Evolutionary conservation across 2,888 invertebrate genomes (phyloP).

Genomic region (Oscheius sp.): DNA sequence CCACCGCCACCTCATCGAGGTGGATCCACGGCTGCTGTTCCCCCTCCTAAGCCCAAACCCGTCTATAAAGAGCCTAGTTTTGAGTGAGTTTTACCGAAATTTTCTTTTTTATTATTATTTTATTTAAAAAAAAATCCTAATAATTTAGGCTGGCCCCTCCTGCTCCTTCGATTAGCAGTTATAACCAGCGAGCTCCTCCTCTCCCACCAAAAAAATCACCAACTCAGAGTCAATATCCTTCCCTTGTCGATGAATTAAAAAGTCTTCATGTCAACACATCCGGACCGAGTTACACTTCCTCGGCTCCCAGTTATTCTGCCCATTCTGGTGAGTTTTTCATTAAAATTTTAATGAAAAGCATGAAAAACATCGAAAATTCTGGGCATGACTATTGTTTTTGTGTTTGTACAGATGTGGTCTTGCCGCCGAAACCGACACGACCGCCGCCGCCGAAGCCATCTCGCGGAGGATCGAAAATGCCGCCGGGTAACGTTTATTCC

Average conservation of each 20-base stretch:
- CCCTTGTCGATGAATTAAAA: conserved; percentile 22
- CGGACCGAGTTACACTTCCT: not conserved
- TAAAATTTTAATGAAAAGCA: not conserved
- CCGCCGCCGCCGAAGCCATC: conserved; percentile 30
- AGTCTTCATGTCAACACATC: conserved; percentile 28
- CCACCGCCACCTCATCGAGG: conserved; percentile 37
- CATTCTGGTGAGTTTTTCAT: conserved; percentile 21
- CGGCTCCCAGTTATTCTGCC: not conserved
- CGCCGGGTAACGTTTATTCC: conserved; percentile 21
- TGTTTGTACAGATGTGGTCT: conserved; percentile 27
- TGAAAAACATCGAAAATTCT: not conserved
- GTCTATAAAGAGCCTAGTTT: conserved; percentile 22
- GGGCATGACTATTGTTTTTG: not conserved
- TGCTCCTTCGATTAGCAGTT: conserved; percentile 21
- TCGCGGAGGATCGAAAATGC: not conserved
- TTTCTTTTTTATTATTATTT: not conserved
- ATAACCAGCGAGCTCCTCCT: not conserved
- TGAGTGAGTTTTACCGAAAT: conserved; percentile 4
- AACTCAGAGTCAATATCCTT: not conserved
- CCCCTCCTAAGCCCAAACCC: conserved; percentile 3
- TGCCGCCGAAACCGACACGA: conserved; percentile 30
- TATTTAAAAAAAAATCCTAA: not conserved
- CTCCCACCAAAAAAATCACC: not conserved
- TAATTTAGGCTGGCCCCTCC: conserved; percentile 22
- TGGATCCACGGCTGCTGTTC: not conserved